A percentile compares a stretch with the other conserved stretches of the same genome.
Conservation (phyloP, 2,888 invertebrate species). For the Meteorus colon region DNA sequence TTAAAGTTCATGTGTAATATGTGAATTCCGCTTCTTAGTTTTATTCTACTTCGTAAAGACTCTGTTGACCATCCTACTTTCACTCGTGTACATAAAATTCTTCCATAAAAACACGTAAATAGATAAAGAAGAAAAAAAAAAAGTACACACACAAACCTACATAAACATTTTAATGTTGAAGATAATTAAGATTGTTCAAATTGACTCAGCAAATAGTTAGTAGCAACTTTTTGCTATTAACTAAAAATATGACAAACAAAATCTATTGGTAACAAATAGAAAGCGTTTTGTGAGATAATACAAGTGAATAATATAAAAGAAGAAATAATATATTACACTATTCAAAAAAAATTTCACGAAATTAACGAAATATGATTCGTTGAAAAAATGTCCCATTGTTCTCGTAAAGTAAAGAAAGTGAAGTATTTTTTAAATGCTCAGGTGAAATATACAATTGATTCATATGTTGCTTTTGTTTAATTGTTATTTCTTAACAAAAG, state of each 20-base stretch:
- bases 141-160: background rate
- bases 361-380: no score
- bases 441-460: no score
- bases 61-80: constrained; percentile 15
- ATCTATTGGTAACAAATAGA: constrained; percentile 22
- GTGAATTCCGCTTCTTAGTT: background rate
- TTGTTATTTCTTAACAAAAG: no score
- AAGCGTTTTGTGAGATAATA: constrained; percentile 35
- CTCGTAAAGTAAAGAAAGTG: no score
- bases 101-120: background rate
- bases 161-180: background rate
- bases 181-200: constrained; percentile 21
- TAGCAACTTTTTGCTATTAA: background rate
- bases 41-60: background rate
- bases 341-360: no score
- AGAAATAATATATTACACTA: background rate
- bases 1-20: background rate
- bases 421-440: no score
- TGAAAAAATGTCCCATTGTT: no score
- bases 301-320: constrained; percentile 2
- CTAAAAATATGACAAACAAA: no score
- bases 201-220: background rate
- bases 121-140: background rate
- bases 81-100: constrained; percentile 2
- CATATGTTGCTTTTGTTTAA: no score